Base-by-base conservation (phyloP, 2,113 vertebrate species). In the Sander lucioperca region DNA sequence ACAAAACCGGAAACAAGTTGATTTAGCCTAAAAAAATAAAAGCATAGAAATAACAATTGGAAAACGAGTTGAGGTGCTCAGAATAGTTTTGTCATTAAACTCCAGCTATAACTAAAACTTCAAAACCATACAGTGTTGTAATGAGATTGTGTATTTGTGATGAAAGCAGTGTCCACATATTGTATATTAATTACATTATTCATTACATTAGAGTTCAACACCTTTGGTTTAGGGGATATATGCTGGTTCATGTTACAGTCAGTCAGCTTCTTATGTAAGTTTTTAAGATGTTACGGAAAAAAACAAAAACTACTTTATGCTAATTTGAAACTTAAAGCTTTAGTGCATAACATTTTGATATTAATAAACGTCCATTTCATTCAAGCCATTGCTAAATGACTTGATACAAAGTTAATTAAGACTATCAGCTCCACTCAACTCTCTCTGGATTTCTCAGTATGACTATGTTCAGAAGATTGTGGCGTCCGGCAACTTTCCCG, bases 1-100 rank as follows among this genome's bases (percentile, higher is more conserved):
- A 23, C 19, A 56, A 7, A 82, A 62, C 56, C 53, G 78, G 89
- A 88, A 89, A 58, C 4, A 1, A 25, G 15, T 0, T 16, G 6
- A 2, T 69, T 3, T 25, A 12, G 2, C 30, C 21, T 74, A 19
- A 50, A 39, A 39, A 81, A 79, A 77, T 88, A 89, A 86, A 86
- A 70, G 81, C 56, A 66, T 47, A 1, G 14, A n/a, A n/a, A 27
- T 5, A 3, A 15, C 13, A 58, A 6, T 5, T 1, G 4, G n/a
- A 25, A 51, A 0, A 6, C 12, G 5, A 7, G 8, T 12, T 7
- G 51, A 33, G 23, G 3, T 5, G n/a, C 33, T 21, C 23, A 4
- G 6, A 27, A n/a, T 2, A 27, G 33, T 39, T 19, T 53, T 57
- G 12, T 18, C 21, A 58, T 33, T 47, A 12, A 58, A 64, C 36